Evolutionary conservation across 1,140 invertebrate species (phyloP), one percentile per base, ranked within the genome.

Genomic region (Tetragnatha versicolor): DNA sequence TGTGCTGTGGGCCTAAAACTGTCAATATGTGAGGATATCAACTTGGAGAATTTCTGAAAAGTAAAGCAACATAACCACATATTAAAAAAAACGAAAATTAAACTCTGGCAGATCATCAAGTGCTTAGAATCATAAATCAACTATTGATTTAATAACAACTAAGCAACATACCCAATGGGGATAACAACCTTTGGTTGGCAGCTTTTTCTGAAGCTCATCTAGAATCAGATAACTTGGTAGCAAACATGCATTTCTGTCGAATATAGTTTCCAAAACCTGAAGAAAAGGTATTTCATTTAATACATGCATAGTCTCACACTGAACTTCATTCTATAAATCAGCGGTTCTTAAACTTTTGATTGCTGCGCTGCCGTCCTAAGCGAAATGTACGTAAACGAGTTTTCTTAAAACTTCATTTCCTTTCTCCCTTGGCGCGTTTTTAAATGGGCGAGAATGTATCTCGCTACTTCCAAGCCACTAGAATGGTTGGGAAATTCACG

Each of bases 181-280:
- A 90, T 92, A 94, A 70, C 89, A 89, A 39, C 63, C 79, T 77
- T 63, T 77, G 33, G 75, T 6, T 66, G 29, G 49, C n/a, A 79
- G 42, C 51, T 82, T 82, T 87, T 98, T 94, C 66, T 93, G 91
- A 82, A 98, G 92, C 88, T 98, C 96, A 86, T 96, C 97, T 0
- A 97, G 92, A 79, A 98, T 93, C 81, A 98, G 94, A 85, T 98
- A 98, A 22, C 93, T 94, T 14, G 97, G 97, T 49, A 98, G 86
- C 10, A 98, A 87, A 83, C 94, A 96, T 4, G 93, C 92, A 87
- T 96, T 94, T 33, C 96, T 88, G 85, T 98, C 94, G 87, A 98
- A 94, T 82, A 98, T 97, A 81, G 93, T 92, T 82, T 92, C 90
- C 60, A 97, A 89, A 3, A 97, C 83, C 85, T 87, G 31, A 51